Evolutionary conservation across 2,888 invertebrate species (phyloP), one percentile per base, ranked within the genome.

Genomic region (Pseudococcus viburni): DNA sequence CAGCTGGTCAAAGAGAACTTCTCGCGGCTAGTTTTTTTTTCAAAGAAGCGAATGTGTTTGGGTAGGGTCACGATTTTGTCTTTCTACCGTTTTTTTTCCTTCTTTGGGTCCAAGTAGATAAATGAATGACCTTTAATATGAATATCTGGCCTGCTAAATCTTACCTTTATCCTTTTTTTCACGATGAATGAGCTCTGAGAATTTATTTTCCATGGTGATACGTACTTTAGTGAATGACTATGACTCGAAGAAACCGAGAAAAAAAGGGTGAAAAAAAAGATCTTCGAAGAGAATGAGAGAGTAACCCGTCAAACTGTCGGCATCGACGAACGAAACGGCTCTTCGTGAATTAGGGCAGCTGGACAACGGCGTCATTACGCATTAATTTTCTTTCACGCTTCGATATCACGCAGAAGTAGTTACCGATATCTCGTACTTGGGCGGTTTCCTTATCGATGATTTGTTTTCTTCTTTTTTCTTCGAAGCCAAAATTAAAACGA

Each of bases 1-100:
- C 86, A 87, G 77, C 73, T 87, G 86, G 86, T 77, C 77, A 26
- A 87, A 84, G 51, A 84, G 51, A 84, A 55, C 12, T 73, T 77
- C 73, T 51, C 48, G 77, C 73, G 48, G 86, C 77, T 77, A 73
- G 19, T 77, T 51, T 77, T 77, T 86, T 86, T 46, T 26, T 22
- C 26, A 8, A 73, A 73, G 12, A 73, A 12, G 26, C 26, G 68
- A 59, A n/a, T 68, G 33, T 73, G 73, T 26, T 73, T 73, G 73
- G 73, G 33, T 73, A 22, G 22, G 64, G 22, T 7, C 11, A 55
- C 7, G 55, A 51, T 51, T 64, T 19, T 33, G 39, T 33, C 73
- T 73, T 73, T 73, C 33, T 73, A 12, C 26, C 26, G 26, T 33
- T 33, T 73, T 73, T n/a, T 26, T 17, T 33, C 33, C 12, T 73